phyloP scores from a whole-genome alignment of 2,797 vertebrate species.

The Sternotherus odoratus region DNA sequence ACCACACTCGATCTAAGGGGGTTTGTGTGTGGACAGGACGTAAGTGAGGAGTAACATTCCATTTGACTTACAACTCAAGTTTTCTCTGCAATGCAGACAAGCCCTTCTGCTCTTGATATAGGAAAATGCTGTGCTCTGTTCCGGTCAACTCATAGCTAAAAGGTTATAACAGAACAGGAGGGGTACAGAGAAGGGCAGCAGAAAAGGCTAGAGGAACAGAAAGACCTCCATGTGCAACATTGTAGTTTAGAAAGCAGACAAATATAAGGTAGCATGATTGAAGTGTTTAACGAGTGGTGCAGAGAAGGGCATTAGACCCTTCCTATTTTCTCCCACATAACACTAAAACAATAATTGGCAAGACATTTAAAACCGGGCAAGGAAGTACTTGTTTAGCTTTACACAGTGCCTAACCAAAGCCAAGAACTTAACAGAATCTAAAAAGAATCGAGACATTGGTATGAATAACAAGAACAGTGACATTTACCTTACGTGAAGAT shows the following conservation, averaged over 20 bases:
- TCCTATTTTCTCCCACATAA: background rate
- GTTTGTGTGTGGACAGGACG: background rate
- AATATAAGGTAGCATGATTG: background rate
- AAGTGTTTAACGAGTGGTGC: background rate
- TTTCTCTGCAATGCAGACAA: background rate
- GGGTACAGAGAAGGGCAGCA: background rate
- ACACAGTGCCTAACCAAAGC: background rate
- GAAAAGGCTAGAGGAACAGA: background rate
- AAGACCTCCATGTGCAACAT: background rate
- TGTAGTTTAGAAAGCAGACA: background rate
- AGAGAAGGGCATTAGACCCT: background rate
- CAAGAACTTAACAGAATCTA: background rate
- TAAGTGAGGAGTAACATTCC: background rate
- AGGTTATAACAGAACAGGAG: background rate
- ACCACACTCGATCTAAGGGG: background rate
- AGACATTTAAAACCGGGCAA: background rate
- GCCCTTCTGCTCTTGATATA: background rate
- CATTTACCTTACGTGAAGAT: background rate
- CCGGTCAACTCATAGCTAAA: background rate
- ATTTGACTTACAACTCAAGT: background rate
- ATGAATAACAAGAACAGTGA: background rate
- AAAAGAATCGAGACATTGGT: background rate
- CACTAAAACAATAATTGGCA: background rate
- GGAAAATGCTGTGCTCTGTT: background rate
- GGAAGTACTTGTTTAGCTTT: background rate